Evolutionary conservation across 2,888 invertebrate genomes (phyloP), one percentile per base, ranked within the genome.

Genomic region (Netelia melanura): DNA sequence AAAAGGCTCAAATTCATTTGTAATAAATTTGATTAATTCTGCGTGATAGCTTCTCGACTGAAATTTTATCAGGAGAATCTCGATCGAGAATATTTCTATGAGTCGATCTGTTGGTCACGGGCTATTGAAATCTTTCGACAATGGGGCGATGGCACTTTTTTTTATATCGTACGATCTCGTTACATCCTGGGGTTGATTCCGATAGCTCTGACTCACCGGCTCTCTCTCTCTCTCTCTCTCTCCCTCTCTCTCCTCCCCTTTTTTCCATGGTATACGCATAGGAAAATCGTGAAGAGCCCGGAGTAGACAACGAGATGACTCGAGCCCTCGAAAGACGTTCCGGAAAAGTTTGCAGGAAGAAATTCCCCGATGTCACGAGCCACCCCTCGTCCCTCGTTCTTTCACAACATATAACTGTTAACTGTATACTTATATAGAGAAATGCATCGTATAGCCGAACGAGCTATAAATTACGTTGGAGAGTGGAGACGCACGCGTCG

Each of bases 141-240:
- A 48, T 38, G 65, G 64, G 61, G 21, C 30, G 68, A 82, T 61
- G 21, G 61, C 25, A 54, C 67, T 81, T 76, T 82, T 75, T 77
- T 75, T 56, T 75, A 48, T n/a, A 70, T 48, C 52, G 56, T 61
- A 30, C 80, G 48, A 77, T 71, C 44, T 74, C 65, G 43, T 74
- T 48, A 58, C 56, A 58, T 64, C 48, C 54, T 48, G 80, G 86
- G 82, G 86, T 76, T 81, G 84, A 87, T 84, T 83, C 77, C 77
- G 62, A 64, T 79, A 38, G 70, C 56, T 72, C 67, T 86, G 87
- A 87, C 71, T 87, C 87, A 87, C 71, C 84, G 79, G 79, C 58
- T 71, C 82, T 79, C 71, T 87, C 87, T 86, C 71, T 83, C 78
- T 75, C 58, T 71, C 82, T n/a, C 75, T 71, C 82, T 67, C 82